Percentiles rank a stretch among this genome's conserved stretches.
phyloP scores from a whole-genome alignment of 2,113 vertebrate genomes.

The Bos taurus region ARS-UCD2.0 NC_037331.1:97606501-97607000 shows the following conservation, averaged over 20 bases:
- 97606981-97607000: not conserved
- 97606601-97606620: not conserved
- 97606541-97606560: not conserved
- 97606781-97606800: not conserved
- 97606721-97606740: not conserved
- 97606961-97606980: not conserved
- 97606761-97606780: not conserved
- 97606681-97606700: not conserved
- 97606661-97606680: not conserved
- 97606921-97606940: not conserved
- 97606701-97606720: not conserved
- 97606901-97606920: not conserved
- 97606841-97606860: not conserved
- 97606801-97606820: not conserved
- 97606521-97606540: not conserved
- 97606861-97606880: not conserved
- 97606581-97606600: not conserved
- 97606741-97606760: not conserved
- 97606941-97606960: not conserved
- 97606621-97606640: not conserved
- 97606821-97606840: not conserved
- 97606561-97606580: not conserved
- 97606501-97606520: not conserved
- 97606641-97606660: not conserved
- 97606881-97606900: not conserved